A percentile compares a stretch with the other conserved stretches of the same genome.
Conservation (phyloP, 2,113 vertebrate genomes). For the Clarias magur region DNA sequence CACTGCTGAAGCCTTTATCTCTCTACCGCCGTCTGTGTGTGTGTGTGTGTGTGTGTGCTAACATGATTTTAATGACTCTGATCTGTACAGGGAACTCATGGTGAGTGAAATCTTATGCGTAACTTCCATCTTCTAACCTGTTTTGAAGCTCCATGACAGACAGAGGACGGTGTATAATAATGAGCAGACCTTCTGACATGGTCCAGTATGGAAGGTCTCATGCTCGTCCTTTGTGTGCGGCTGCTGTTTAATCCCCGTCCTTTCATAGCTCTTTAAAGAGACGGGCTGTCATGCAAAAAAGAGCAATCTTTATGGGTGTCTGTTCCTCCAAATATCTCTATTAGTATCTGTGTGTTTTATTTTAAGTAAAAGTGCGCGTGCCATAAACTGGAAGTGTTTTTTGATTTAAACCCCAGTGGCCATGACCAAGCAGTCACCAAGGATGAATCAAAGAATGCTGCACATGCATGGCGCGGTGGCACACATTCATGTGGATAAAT, state of each 20-base stretch:
- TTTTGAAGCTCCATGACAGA: neutral
- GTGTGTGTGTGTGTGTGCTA: neutral
- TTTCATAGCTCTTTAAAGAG: slow-evolving; percentile 38
- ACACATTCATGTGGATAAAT: neutral
- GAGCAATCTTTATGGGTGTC: neutral
- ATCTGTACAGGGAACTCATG: neutral
- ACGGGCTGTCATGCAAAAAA: slow-evolving; percentile 50
- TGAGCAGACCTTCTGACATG: slow-evolving; percentile 26
- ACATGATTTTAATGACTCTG: slow-evolving; percentile 10
- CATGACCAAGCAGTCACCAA: neutral
- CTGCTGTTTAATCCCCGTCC: slow-evolving; percentile 22
- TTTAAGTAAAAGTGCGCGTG: neutral
- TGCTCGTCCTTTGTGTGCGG: slow-evolving; percentile 7
- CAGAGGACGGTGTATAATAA: slow-evolving; percentile 1
- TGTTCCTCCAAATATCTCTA: neutral
- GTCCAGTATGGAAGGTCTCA: slow-evolving; percentile 12
- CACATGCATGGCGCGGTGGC: too few relatives aligned
- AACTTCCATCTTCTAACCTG: neutral
- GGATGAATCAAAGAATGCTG: neutral
- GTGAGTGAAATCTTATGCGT: neutral
- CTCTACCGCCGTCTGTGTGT: neutral
- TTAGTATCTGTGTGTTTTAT: neutral
- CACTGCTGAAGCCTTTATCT: neutral
- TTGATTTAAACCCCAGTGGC: neutral
- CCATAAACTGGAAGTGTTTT: neutral